phyloP scores from a whole-genome alignment of 1,140 invertebrate genomes.

The Drosophila sproati region DNA sequence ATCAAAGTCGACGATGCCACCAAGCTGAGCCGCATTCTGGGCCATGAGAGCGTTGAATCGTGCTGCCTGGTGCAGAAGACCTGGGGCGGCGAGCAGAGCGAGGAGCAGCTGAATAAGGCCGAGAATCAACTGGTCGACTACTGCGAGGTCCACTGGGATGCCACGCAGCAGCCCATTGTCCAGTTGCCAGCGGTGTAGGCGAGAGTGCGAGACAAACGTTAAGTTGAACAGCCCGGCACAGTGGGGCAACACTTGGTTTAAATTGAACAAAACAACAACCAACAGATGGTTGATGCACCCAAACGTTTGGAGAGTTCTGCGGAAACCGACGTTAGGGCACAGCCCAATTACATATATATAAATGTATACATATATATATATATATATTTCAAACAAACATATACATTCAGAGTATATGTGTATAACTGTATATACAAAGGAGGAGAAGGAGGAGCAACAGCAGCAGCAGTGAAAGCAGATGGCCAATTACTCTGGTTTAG shows the following conservation, averaged over 20 bases:
- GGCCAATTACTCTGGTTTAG: conserved; percentile 52
- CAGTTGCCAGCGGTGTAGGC: conserved; percentile 86
- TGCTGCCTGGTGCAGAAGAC: conserved; percentile 86
- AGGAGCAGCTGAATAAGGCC: conserved; percentile 84
- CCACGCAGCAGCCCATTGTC: conserved; percentile 85
- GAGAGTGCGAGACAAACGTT: not conserved
- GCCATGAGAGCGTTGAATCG: conserved; percentile 84
- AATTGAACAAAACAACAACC: conserved; percentile 45
- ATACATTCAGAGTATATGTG: conserved; percentile 24
- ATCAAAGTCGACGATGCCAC: conserved; percentile 87
- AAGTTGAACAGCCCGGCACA: conserved; percentile 68
- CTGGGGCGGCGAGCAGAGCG: conserved; percentile 85
- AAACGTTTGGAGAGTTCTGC: conserved; percentile 78
- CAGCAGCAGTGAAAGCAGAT: conserved; percentile 21
- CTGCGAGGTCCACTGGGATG: conserved; percentile 86
- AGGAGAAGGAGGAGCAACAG: conserved; percentile 21
- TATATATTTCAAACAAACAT: conserved; percentile 17
- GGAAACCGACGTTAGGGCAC: conserved; percentile 72
- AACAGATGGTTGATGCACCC: conserved; percentile 76
- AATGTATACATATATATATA: conserved; percentile 34
- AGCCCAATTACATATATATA: conserved; percentile 34
- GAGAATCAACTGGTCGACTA: conserved; percentile 86
- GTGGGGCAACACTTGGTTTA: conserved; percentile 61
- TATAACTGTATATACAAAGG: conserved; percentile 45
- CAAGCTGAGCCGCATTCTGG: conserved; percentile 86